A percentile compares a stretch with the other conserved stretches of the same genome.
Evolutionary conservation across 2,888 invertebrate species (phyloP).

Genomic region (Archips xylosteana): DNA sequence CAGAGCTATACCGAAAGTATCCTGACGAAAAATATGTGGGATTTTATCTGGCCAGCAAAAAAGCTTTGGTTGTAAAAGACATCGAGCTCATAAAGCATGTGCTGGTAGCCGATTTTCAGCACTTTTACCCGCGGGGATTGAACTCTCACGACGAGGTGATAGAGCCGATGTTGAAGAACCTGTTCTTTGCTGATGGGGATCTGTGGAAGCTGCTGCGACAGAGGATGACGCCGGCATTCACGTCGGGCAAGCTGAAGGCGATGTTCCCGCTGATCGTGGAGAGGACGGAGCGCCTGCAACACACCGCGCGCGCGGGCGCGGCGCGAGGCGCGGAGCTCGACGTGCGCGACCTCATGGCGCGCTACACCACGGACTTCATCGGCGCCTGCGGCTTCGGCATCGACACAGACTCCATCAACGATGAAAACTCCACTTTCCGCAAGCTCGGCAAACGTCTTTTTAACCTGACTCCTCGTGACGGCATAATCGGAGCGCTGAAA

Average conservation of each 20-base stretch:
- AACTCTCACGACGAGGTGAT: slow-evolving; percentile 9
- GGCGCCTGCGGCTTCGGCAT: slow-evolving; percentile 68
- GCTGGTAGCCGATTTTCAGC: slow-evolving; percentile 23
- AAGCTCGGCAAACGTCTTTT: slow-evolving; percentile 44
- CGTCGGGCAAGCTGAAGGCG: no score
- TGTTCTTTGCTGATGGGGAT: slow-evolving; percentile 70
- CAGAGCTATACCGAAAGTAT: slow-evolving; percentile 26
- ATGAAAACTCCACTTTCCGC: slow-evolving; percentile 59
- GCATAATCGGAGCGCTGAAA: slow-evolving; percentile 10
- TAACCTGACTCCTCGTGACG: neutral
- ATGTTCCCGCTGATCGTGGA: no score
- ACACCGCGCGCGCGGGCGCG: no score
- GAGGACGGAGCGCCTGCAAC: no score
- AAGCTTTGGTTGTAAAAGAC: slow-evolving; percentile 18
- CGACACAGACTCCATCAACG: slow-evolving; percentile 59
- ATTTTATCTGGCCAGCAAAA: neutral
- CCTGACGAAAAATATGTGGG: slow-evolving; percentile 26
- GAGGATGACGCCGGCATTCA: no score
- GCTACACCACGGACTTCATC: no score
- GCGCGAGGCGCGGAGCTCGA: no score
- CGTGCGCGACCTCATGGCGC: no score
- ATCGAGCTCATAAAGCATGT: slow-evolving; percentile 26
- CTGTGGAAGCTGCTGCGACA: slow-evolving; percentile 70
- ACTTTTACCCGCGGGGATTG: slow-evolving; percentile 24
- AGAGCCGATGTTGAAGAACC: slow-evolving; percentile 61